Evolutionary conservation across 2,113 vertebrate species (phyloP), one percentile per base, ranked within the genome.

Genomic region (Bos indicus): DNA sequence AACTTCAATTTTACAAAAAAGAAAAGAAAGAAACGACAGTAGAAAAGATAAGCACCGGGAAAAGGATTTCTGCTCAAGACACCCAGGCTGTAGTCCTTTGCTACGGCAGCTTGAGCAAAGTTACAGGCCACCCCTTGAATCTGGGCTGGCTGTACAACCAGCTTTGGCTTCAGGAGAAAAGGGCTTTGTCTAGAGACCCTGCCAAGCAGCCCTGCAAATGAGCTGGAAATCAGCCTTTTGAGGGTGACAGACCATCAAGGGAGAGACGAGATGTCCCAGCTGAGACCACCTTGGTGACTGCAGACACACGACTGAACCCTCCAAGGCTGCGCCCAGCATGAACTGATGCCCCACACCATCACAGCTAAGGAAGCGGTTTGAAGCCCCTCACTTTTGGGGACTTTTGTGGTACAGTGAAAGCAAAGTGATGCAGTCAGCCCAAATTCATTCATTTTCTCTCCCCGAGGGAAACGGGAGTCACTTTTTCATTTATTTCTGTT

Each of bases 161-260:
- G n/a, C 28, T 83, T 43, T 46, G 19, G 60, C 13, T 7, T 56
- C 16, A 0, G 1, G 43, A n/a, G 19, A 64, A 82, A 46, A 30
- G 3, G 82, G 40, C 10, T 16, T 30, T 8, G 43, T 67, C 56
- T 91, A 2, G 1, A 28, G 62, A 33, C 16, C 56, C 40, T 51
- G 36, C 16, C 48, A 60, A 19, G n/a, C 0, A 7, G 26, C 78
- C 62, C 15, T 0, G 3, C 2, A 46, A 43, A 62, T 1, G 12
- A 30, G 43, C 23, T 25, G 3, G 33, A 14, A 26, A 40, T 26
- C 40, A 7, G 43, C 10, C 28, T n/a, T 51, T 4, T 30, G 21
- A 46, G 54, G 2, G n/a, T 10, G 52, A 52, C 23, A 59, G 60
- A 30, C 1, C 9, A 3, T 14, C 1, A 30, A 36, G 23, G 3